These are phyloP conservation scores for Euplagia quadripunctaria DNA, from an alignment of 2,888 invertebrate genomes.

Conservation along the genomic window DNA sequence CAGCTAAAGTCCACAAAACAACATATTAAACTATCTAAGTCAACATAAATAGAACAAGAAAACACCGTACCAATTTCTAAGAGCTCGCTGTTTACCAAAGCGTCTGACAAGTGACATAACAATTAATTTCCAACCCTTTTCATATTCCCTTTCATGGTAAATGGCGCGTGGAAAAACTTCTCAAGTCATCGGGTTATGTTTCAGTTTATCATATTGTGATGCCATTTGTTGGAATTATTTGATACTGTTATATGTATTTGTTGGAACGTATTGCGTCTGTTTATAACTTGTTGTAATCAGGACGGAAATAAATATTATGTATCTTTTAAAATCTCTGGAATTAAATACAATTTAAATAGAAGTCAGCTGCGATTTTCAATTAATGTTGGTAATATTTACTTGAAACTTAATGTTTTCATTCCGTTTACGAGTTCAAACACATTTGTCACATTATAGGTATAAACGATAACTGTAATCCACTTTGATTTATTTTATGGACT, in stretches of 20 bases:
- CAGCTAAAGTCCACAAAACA: neutral
- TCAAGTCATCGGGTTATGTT: constrained; percentile 54
- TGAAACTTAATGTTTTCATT: neutral
- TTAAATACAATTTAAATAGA: no score
- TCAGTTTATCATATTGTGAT: constrained; percentile 46
- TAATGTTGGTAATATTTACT: no score
- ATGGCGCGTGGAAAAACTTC: constrained; percentile 73
- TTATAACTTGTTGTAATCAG: neutral
- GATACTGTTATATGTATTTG: constrained; percentile 13
- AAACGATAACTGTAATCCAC: no score
- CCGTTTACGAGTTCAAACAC: no score
- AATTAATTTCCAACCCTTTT: constrained; percentile 75
- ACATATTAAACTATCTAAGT: constrained; percentile 7
- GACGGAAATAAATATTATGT: no score
- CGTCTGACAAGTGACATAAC: constrained; percentile 73
- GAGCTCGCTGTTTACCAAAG: constrained; percentile 43
- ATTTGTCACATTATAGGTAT: no score
- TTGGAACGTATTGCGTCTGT: constrained; percentile 10
- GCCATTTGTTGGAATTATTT: constrained; percentile 32
- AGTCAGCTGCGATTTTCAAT: no score
- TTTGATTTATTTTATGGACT: neutral
- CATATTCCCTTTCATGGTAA: constrained; percentile 67
- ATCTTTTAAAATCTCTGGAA: neutral
- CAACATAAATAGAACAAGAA: constrained; percentile 36
- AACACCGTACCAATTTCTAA: constrained; percentile 31